Percentiles rank a stretch among this genome's conserved stretches.
Evolutionary conservation across 2,113 vertebrate species (phyloP).

Genomic region (Climacteris rufus): DNA sequence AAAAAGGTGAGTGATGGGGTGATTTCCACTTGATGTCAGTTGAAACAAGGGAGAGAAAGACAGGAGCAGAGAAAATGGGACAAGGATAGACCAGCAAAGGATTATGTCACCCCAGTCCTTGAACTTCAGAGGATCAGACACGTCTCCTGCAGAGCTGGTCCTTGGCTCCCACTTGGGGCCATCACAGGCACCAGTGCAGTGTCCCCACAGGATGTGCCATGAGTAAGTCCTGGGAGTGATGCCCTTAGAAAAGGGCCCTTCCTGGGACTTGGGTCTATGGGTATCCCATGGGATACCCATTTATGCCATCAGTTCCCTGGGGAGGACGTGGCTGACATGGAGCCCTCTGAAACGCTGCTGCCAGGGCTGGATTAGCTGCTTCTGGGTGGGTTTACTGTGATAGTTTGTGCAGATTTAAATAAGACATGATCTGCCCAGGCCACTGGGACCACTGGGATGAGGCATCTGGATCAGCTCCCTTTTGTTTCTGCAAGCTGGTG

Average conservation of each 20-base stretch:
- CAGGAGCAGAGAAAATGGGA: neutral
- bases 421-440: neutral
- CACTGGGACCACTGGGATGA: neutral
- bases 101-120: neutral
- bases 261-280: neutral
- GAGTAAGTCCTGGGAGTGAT: neutral
- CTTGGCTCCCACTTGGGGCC: neutral
- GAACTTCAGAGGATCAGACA: neutral
- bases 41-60: neutral
- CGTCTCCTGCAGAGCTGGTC: neutral
- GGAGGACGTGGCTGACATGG: accelerated
- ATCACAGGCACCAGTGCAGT: neutral
- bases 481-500: neutral
- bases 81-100: neutral
- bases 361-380: neutral
- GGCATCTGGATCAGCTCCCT: neutral
- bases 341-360: neutral
- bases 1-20: neutral
- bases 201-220: neutral
- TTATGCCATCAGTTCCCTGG: neutral
- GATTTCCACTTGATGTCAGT: neutral
- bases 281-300: neutral
- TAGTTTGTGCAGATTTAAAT: neutral
- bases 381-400: neutral
- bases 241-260: neutral